These are phyloP conservation scores for Sisor rabdophorus DNA, from an alignment of 2,113 vertebrate species.

Conservation along the genomic window DNA sequence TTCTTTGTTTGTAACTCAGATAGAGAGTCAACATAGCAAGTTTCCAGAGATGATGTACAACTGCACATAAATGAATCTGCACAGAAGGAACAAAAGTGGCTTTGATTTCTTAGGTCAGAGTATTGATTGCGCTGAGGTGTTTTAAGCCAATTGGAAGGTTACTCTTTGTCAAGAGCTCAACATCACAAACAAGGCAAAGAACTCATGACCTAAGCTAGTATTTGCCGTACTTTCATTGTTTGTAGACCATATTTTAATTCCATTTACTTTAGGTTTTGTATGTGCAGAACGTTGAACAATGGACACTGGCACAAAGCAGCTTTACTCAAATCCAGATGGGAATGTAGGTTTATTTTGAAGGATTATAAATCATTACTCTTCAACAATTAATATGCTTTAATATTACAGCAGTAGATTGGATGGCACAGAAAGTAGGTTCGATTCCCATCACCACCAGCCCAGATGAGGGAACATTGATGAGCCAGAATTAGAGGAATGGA, in stretches of 20 bases:
- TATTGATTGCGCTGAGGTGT: slow-evolving; percentile 35
- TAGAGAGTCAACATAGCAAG: slow-evolving; percentile 19
- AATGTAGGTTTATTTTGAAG: not conserved
- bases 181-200: not conserved
- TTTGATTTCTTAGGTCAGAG: slow-evolving; percentile 36
- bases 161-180: not conserved
- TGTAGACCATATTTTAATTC: not conserved
- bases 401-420: not conserved
- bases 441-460: too few relatives aligned
- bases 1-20: slow-evolving; percentile 52
- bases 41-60: not conserved
- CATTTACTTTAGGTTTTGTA: not conserved
- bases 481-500: too few relatives aligned
- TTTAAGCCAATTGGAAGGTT: slow-evolving; percentile 30
- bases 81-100: not conserved
- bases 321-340: not conserved
- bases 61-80: not conserved
- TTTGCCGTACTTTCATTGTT: not conserved
- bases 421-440: too few relatives aligned
- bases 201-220: not conserved
- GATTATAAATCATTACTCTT: not conserved
- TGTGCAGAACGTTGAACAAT: too few relatives aligned
- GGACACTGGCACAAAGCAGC: not conserved
- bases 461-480: too few relatives aligned
- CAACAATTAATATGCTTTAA: not conserved